Evolutionary conservation across 2,797 vertebrate species (phyloP).

Genomic region (Mormyrus hasselquistii): DNA sequence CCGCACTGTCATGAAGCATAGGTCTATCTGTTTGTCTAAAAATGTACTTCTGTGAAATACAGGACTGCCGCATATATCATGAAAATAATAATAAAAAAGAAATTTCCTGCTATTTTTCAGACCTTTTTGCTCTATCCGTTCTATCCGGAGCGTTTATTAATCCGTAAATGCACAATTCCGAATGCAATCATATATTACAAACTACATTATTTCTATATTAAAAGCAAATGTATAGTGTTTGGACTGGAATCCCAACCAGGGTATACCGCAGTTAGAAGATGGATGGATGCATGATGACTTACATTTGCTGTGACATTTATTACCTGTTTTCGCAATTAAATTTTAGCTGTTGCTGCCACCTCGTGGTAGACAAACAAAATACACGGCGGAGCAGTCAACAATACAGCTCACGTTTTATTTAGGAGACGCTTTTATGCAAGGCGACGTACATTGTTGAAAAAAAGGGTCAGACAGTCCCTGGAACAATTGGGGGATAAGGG

Average conservation of each 20-base stretch:
- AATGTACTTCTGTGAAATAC: background rate
- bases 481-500: background rate
- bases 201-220: background rate
- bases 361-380: background rate
- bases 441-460: background rate
- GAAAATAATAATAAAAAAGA: background rate
- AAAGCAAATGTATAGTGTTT: background rate
- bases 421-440: background rate
- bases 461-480: background rate
- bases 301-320: background rate
- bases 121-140: background rate
- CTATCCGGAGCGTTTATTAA: background rate
- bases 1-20: background rate
- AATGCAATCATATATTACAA: conserved; percentile 6
- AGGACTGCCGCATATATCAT: background rate
- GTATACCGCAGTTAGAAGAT: background rate
- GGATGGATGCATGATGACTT: background rate
- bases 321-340: background rate
- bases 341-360: background rate
- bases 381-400: background rate
- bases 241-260: background rate
- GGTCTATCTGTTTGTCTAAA: background rate
- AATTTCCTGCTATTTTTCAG: background rate
- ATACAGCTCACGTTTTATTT: background rate
- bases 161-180: background rate